Base-by-base conservation (phyloP, 1,140 invertebrate species). In the Lepidurus apus region DNA sequence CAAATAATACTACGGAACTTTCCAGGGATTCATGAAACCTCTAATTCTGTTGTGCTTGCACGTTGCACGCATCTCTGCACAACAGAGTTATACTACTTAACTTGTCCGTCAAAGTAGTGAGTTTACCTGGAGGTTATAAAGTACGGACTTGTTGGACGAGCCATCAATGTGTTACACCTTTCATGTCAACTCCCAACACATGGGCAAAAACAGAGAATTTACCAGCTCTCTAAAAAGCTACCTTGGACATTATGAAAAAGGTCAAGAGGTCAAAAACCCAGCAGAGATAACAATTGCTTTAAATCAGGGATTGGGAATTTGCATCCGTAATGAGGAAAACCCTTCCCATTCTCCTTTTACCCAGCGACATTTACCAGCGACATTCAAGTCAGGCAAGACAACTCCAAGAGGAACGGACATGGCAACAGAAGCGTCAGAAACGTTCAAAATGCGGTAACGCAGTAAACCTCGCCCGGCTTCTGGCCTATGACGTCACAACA, bases 51-150 rank as follows among this genome's bases (percentile, higher is more conserved):
- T 34, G 34, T 34, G 53, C 9, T 65, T 65, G 21, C 53, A 65
- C 53, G 53, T 1, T 65, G 53, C 53, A 65, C 21, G 53, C 53
- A 65, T 65, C 53, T 17, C 21, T 17, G 34, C 34, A 13, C 53
- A 65, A 65, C 53, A 65, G 53, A 34, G 34, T 34, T 34, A n/a
- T 65, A 65, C 9, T 65, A 65, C 53, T 65, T 65, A 65, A 65
- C 53, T 65, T 65, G 53, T 65, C 53, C 53, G 53, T 65, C 53
- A 65, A 34, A 65, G 9, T 21, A 65, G 53, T 21, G 9, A 65
- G 53, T 7, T 21, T 34, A 34, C 34, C 34, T 34, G 34, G 34
- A 34, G 34, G 34, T 34, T 34, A 34, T 34, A 0, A 34, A 65
- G 17, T 65, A 21, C 53, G 53, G 53, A 65, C 53, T 65, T 21